Conservation (phyloP, 2,797 vertebrate genomes). For the Emydoidea blandingii region DNA sequence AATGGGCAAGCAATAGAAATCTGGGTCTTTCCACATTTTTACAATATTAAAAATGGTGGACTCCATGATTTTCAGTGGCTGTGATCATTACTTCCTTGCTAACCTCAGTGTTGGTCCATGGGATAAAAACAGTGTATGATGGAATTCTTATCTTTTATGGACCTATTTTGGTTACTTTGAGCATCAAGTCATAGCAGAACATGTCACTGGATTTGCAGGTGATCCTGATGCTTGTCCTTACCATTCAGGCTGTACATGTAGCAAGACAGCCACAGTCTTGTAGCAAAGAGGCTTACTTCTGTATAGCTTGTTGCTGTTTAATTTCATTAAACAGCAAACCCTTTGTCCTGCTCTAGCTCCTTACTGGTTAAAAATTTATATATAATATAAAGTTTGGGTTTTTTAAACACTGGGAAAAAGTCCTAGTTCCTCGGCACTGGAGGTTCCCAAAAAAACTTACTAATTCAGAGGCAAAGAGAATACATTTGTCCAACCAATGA, state of each 20-base stretch:
- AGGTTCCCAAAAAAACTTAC: not conserved
- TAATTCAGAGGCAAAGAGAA: not conserved
- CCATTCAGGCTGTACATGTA: not conserved
- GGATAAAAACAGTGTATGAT: not conserved
- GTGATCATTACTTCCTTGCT: not conserved
- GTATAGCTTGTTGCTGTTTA: not conserved
- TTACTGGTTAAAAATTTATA: not conserved
- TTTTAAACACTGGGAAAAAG: not conserved
- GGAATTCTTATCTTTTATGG: not conserved
- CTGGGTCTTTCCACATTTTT: not conserved
- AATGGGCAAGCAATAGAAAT: slow-evolving; percentile 36
- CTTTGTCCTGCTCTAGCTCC: not conserved
- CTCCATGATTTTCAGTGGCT: slow-evolving; percentile 27
- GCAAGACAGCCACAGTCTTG: not conserved
- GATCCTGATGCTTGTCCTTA: slow-evolving; percentile 32
- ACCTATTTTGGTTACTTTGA: slow-evolving; percentile 51
- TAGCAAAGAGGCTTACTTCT: not conserved
- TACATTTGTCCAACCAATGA: not conserved
- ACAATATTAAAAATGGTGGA: slow-evolving; percentile 25
- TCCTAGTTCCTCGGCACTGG: not conserved
- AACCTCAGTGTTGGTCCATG: not conserved
- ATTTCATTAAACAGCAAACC: not conserved
- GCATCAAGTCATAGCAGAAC: not conserved
- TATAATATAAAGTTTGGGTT: not conserved
- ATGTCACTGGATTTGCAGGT: not conserved